phyloP scores from a whole-genome alignment of 2,113 vertebrate species.

The Rhabdornis inornatus region DNA sequence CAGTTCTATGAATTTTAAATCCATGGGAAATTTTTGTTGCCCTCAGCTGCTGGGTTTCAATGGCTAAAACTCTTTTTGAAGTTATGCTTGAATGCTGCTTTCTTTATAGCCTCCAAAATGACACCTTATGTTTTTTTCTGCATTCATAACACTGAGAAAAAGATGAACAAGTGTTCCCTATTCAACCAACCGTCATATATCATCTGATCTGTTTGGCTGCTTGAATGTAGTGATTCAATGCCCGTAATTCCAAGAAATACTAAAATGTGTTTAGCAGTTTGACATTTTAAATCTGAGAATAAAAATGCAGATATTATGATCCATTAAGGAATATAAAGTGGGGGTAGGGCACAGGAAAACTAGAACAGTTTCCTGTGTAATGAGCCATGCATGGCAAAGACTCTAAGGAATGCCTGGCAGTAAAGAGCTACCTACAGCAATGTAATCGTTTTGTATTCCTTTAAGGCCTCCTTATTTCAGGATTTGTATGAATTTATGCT shows the following conservation, averaged over 20 bases:
- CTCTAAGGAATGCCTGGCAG: neutral
- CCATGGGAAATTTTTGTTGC: constrained; percentile 66
- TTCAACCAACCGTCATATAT: neutral
- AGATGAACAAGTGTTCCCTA: constrained; percentile 7
- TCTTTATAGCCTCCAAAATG: constrained; percentile 46
- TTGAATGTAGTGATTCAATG: constrained; percentile 26
- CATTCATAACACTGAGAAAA: constrained; percentile 40
- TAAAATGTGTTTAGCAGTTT: constrained; percentile 15
- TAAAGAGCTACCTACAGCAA: neutral
- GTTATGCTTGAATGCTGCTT: constrained; percentile 36
- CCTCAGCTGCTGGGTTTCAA: constrained; percentile 42
- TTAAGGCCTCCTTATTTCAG: neutral
- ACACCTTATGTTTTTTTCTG: constrained; percentile 47
- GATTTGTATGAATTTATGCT: neutral
- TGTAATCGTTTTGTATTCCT: neutral
- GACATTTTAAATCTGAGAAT: neutral
- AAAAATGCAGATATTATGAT: neutral
- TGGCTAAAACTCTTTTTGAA: constrained; percentile 60
- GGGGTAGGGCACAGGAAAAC: neutral
- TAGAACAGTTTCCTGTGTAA: constrained; percentile 3
- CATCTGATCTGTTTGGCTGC: neutral
- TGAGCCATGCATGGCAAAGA: neutral
- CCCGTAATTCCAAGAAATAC: constrained; percentile 9
- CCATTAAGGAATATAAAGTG: neutral
- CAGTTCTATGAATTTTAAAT: constrained; percentile 65